Evolutionary conservation across 1,140 invertebrate species (phyloP), one percentile per base, ranked within the genome.

Genomic region (Trachelipus rathkii): DNA sequence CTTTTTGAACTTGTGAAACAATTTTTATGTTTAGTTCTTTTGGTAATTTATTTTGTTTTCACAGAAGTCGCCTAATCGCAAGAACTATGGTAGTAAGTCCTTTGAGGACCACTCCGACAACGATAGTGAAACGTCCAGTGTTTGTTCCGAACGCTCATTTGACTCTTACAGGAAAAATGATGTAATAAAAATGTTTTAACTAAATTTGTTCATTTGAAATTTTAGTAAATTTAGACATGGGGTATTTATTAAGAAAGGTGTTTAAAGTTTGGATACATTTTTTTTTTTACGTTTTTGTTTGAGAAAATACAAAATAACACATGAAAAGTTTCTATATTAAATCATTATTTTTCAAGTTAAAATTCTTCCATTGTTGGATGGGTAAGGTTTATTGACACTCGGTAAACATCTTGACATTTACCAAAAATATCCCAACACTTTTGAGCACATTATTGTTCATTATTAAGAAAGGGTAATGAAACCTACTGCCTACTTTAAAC

Each of bases 81-180:
- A 81, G 72, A 72, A 72, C 67, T 75, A 60, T 19, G 72, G 76
- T 44, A 81, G 66, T 46, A 82, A 75, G 72, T 76, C 79, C 33
- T 85, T 87, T 82, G 87, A 88, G 71, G 92, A 94, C 83, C 92
- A 94, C 74, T 94, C 93, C 50, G 93, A 95, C 53, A 78, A 78
- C 84, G 92, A 94, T 76, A 96, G 94, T 69, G 96, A 98, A 84
- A 95, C 94, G 3, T 97, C 95, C 46, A 96, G 94, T 84, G 91
- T 97, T 69, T 96, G 95, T 84, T 97, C 95, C 0, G 95, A 98
- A 83, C 86, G 93, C 7, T 96, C 94, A 43, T 91, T 92, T 82
- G 93, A 95, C 83, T 95, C 81, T 13, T 77, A 74, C 73, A 68
- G 80, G 21, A 77, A 75, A 73, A 81, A 77, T 75, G 93, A 96